A percentile compares a stretch with the other conserved stretches of the same genome.
Evolutionary conservation across 2,113 vertebrate species (phyloP).

Genomic region (Apus apus): DNA sequence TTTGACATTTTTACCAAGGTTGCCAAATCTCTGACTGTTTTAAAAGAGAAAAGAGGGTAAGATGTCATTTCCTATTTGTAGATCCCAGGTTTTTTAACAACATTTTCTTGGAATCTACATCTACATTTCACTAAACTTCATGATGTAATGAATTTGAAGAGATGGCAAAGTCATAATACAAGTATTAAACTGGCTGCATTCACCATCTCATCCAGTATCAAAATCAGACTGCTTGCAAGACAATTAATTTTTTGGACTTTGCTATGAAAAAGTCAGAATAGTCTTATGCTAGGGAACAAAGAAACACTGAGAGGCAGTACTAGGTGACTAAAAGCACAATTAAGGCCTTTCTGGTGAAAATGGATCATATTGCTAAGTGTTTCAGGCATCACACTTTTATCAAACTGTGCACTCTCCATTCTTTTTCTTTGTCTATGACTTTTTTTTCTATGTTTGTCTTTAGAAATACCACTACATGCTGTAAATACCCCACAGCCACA

Average conservation of each 20-base stretch:
- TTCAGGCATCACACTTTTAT: background rate
- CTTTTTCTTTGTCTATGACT: background rate
- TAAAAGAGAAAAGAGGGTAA: constrained; percentile 28
- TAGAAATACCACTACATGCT: background rate
- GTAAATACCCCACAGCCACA: constrained; percentile 2
- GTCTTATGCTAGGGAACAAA: background rate
- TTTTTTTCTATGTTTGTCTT: background rate
- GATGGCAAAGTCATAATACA: constrained; percentile 30
- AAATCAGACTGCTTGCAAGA: background rate
- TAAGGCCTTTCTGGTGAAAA: background rate
- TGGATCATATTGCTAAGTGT: background rate
- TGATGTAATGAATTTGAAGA: constrained; percentile 5
- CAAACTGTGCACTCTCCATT: background rate
- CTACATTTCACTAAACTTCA: constrained; percentile 40
- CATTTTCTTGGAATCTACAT: background rate
- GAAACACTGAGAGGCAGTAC: background rate
- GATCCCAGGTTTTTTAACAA: constrained; percentile 6
- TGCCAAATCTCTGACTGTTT: constrained; percentile 16
- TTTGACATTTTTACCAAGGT: constrained; percentile 42
- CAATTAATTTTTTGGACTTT: background rate
- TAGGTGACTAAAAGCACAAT: background rate
- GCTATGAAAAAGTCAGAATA: background rate
- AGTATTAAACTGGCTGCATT: constrained; percentile 1
- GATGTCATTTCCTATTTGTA: constrained; percentile 25
- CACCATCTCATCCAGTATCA: background rate